Evolutionary conservation across 1,140 invertebrate genomes (phyloP).

Genomic region (Apolygus lucorum): DNA sequence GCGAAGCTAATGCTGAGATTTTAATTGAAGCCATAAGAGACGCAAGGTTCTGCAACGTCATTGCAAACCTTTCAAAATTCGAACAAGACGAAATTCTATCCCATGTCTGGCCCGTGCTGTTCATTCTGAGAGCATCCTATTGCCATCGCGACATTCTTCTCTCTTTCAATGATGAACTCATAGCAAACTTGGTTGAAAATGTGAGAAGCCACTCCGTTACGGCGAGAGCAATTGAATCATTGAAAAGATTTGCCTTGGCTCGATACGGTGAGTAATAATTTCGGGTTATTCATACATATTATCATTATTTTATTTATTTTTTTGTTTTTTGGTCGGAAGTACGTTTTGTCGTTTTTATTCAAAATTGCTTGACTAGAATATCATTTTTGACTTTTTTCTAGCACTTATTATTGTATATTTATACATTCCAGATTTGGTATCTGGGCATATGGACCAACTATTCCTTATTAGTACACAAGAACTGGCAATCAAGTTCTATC

Average conservation of each 20-base stretch:
- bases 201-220: background rate
- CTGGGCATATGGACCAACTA: no score
- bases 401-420: no score
- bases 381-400: no score
- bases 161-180: background rate
- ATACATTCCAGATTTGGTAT: background rate
- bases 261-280: background rate
- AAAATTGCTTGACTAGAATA: no score
- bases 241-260: background rate
- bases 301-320: no score
- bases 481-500: background rate
- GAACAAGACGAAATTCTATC: slow-evolving; percentile 48
- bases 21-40: slow-evolving; percentile 45
- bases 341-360: no score
- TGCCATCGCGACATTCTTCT: background rate
- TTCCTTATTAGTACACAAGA: slow-evolving; percentile 19
- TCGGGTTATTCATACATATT: no score
- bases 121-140: slow-evolving; percentile 48
- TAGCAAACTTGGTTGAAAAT: background rate
- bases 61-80: slow-evolving; percentile 40
- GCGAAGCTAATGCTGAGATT: slow-evolving; percentile 43
- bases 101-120: slow-evolving; percentile 49
- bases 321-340: no score
- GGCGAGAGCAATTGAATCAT: background rate
- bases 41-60: slow-evolving; percentile 46